Percentiles rank a stretch among this genome's conserved stretches.
Conservation (phyloP, 2,888 invertebrate genomes). For the Hyposoter didymator region DNA sequence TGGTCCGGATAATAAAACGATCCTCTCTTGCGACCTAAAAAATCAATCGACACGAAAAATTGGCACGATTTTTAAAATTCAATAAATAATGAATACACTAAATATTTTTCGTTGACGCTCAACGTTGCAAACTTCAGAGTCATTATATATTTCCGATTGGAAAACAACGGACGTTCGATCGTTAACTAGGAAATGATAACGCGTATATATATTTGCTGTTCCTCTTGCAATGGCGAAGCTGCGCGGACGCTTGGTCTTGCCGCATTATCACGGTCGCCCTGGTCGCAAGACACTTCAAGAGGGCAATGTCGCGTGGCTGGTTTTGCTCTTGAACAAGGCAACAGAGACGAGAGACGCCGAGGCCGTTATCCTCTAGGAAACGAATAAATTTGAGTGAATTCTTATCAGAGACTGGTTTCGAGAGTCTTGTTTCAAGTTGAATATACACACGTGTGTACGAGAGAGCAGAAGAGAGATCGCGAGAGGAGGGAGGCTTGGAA, state of each 20-base stretch:
- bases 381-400: constrained; percentile 73
- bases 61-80: no score
- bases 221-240: background rate
- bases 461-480: background rate
- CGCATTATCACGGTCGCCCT: constrained; percentile 30
- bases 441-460: constrained; percentile 19
- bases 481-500: background rate
- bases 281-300: constrained; percentile 31
- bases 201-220: background rate
- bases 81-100: no score
- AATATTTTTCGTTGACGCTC: no score
- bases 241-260: constrained; percentile 22
- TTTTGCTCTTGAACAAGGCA: constrained; percentile 32
- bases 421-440: constrained; percentile 53
- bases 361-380: constrained; percentile 73
- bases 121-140: no score
- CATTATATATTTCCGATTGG: background rate
- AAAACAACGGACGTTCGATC: background rate
- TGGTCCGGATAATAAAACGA: no score
- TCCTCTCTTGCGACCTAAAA: no score
- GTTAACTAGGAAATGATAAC: background rate
- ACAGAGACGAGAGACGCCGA: constrained; percentile 27
- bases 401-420: constrained; percentile 72
- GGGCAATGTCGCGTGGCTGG: constrained; percentile 66
- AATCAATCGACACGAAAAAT: no score